Base-by-base conservation (phyloP, 2,113 vertebrate species). In the Pycnonotus jocosus region DNA sequence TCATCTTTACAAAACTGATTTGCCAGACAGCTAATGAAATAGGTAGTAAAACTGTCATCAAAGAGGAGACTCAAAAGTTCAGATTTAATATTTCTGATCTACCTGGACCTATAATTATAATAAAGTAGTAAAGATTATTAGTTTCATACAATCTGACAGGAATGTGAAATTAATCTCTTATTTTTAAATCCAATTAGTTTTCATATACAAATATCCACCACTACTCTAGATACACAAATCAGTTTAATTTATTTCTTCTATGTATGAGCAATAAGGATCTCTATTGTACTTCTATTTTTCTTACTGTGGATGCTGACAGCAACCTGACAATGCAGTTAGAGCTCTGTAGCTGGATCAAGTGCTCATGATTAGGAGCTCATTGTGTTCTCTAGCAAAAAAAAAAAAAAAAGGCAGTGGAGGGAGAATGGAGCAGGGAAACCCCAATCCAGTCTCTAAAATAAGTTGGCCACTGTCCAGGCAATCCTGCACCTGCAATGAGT, bases 381-480 rank as follows among this genome's bases (percentile, higher is more conserved):
- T 82, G 18, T 35, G 38, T 30, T 90, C 38, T 66, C 50, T 38
- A 54, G 42, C 9, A 31, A 64, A 84, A 79, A 78, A 69, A 45
- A n/a, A n/a, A n/a, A n/a, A n/a, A n/a, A n/a, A n/a, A n/a, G n/a
- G 28, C 9, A 28, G 2, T 23, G 15, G 45, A 30, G 31, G 9
- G 33, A 81, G 44, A 77, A 66, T 4, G n/a, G 38, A 42, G 38
- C 38, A 61, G 50, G 22, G 27, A 77, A 77, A 42, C 27, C 24
- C 3, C 1, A 72, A 3, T 56, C 27, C 6, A 27, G 8, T 22
- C 25, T 44, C 54, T 27, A n/a, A 44, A 54, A 14, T 12, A 33
- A 27, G 0, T 27, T 0, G 0, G 23, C n/a, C 38, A 2, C 65
- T 93, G n/a, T 57, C 30, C 58, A 68, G 70, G 24, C 74, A 62